Percentiles rank a stretch among this genome's conserved stretches.
phyloP scores from a whole-genome alignment of 2,888 invertebrate species.

The Coenonympha arcania region DNA sequence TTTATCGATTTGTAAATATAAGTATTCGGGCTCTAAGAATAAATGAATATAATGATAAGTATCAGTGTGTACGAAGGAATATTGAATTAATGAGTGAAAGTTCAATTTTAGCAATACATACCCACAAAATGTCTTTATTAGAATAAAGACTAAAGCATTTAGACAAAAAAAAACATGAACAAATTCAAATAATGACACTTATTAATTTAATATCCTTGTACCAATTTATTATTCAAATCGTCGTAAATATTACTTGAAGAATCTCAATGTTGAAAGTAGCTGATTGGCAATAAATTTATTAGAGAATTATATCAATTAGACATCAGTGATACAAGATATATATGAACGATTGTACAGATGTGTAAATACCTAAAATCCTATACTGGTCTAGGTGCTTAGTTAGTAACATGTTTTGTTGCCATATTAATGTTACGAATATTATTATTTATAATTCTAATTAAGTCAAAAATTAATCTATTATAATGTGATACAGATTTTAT shows the following conservation, averaged over 20 bases:
- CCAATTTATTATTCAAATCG: constrained; percentile 34
- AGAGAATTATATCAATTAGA: constrained; percentile 35
- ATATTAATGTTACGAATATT: constrained; percentile 71
- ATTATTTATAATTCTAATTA: constrained; percentile 69
- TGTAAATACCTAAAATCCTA: constrained; percentile 68
- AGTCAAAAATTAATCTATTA: constrained; percentile 65
- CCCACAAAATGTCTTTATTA: neutral
- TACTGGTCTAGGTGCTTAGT: constrained; percentile 69
- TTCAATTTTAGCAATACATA: neutral
- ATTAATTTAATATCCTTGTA: constrained; percentile 9
- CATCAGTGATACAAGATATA: constrained; percentile 28
- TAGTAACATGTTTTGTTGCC: constrained; percentile 72
- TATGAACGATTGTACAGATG: constrained; percentile 51
- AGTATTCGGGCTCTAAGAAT: constrained; percentile 41
- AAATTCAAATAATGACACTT: neutral
- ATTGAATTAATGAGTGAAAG: constrained; percentile 10
- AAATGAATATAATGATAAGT: constrained; percentile 25
- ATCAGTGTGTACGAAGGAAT: neutral
- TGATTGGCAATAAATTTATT: constrained; percentile 67
- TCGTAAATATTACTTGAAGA: constrained; percentile 39
- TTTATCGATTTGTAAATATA: constrained; percentile 64
- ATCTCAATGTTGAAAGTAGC: constrained; percentile 54
- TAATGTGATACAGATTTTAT: constrained; percentile 67
- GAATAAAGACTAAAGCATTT: too few species aligned
- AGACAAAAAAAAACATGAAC: neutral